A percentile compares a stretch with the other conserved stretches of the same genome.
Conservation (phyloP, 1,140 invertebrate species). For the Trichomalopsis sarcophagae region DNA sequence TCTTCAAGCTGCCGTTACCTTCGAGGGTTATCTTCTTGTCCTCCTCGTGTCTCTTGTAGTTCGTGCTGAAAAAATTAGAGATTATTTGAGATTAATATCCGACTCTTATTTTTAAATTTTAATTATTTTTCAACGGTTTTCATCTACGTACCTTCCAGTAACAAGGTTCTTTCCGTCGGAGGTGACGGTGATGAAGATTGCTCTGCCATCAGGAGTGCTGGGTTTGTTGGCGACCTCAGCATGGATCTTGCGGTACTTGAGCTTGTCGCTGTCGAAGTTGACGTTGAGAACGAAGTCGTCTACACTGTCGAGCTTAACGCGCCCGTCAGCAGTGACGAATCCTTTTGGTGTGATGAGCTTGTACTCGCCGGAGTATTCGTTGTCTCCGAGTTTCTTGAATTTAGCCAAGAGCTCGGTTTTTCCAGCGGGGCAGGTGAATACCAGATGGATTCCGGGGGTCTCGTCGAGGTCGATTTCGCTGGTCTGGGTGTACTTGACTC, state of each 20-base stretch:
- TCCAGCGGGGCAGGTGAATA: constrained; percentile 71
- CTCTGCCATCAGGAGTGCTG: constrained; percentile 76
- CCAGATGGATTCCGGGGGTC: constrained; percentile 70
- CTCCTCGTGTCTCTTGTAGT: constrained; percentile 79
- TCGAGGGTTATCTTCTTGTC: constrained; percentile 81
- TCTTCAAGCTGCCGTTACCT: constrained; percentile 80
- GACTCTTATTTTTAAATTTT: not conserved
- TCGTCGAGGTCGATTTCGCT: constrained; percentile 67
- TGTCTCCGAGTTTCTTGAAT: constrained; percentile 74
- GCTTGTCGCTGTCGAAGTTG: constrained; percentile 79
- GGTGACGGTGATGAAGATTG: constrained; percentile 78
- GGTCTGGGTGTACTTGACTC: constrained; percentile 74
- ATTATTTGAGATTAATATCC: constrained; percentile 41
- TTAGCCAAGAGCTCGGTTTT: constrained; percentile 76
- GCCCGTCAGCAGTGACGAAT: constrained; percentile 70
- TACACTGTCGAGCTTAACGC: constrained; percentile 77
- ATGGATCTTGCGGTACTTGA: constrained; percentile 81
- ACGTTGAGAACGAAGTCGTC: constrained; percentile 80
- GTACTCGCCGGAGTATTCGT: constrained; percentile 75
- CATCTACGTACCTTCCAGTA: constrained; percentile 77
- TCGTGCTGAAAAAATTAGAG: constrained; percentile 72
- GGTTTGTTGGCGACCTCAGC: constrained; percentile 80
- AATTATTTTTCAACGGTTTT: not conserved
- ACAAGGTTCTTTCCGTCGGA: constrained; percentile 80
- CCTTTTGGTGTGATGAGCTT: constrained; percentile 66